Evolutionary conservation across 2,888 invertebrate species (phyloP).

Genomic region (Teleiodes luculella): DNA sequence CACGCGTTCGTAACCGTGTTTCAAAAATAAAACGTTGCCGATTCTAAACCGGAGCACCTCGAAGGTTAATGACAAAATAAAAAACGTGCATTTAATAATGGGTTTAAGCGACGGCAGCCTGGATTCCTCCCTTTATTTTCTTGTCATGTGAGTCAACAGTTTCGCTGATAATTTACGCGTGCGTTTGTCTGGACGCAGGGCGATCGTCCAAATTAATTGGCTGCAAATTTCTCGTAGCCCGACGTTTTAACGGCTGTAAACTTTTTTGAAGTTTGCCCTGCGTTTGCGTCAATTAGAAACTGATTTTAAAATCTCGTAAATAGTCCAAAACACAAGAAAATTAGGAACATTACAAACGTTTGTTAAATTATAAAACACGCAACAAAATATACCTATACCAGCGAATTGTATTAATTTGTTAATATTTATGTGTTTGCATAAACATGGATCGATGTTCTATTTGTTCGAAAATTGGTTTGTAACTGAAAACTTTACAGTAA

Average conservation of each 20-base stretch:
- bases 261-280: slow-evolving; percentile 1
- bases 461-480: no score
- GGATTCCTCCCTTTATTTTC: slow-evolving; percentile 43
- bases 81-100: slow-evolving; percentile 68
- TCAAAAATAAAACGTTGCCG: slow-evolving; percentile 74
- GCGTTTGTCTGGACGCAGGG: not conserved
- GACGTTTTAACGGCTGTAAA: not conserved
- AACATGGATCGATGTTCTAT: no score
- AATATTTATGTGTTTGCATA: no score
- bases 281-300: not conserved
- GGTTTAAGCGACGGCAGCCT: slow-evolving; percentile 49
- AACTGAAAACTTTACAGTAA: no score
- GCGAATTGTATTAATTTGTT: no score
- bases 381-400: no score
- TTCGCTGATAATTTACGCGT: slow-evolving; percentile 5
- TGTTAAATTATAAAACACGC: not conserved
- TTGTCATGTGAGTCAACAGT: slow-evolving; percentile 46
- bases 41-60: slow-evolving; percentile 73
- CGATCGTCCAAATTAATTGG: slow-evolving; percentile 1
- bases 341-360: not conserved
- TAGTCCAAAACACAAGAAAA: not conserved
- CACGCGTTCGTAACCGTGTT: slow-evolving; percentile 66
- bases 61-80: slow-evolving; percentile 77
- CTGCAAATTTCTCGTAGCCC: not conserved
- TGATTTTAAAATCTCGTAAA: not conserved